Evolutionary conservation across 53 echinoderm and acorn worm species (phyloP), one percentile per base, ranked within the genome.

Genomic region (Hippasteria phrygiana): DNA sequence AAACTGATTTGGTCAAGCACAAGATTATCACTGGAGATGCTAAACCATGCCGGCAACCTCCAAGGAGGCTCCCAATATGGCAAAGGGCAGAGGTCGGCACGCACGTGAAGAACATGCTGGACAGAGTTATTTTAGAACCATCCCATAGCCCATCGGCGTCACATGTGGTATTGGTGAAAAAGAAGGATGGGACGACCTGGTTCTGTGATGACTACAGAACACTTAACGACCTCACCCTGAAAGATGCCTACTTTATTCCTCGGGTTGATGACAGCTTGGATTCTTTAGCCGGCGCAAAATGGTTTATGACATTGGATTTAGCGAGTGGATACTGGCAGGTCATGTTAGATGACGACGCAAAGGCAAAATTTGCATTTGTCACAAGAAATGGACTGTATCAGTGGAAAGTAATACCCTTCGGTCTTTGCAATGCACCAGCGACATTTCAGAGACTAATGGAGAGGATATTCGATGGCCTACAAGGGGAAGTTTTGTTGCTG

Each of bases 1-100:
- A 50, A 17, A 91, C 91, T 0, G 65, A 70, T 42, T 26, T 55
- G 3, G 80, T 91, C 12, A 46, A 69, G 33, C 91, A 91, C 42
- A 26, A 31, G 27, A 87, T 91, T 35, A 51, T 79, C 51, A 87
- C 80, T 18, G 73, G 87, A 17, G 69, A 70, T 16, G 5, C 35
- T 4, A 16, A 35, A 38, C 62, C 82, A 27, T 69, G 43, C 17
- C 36, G 41, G 46, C 85, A 84, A 70, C n/a, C 26, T 18, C 24
- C 71, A 27, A 84, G 85, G 34, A 24, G 85, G 31, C 40, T 28
- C 11, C 64, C 85, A 22, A 28, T 22, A 22, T 20, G 16, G 12
- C 38, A 66, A 11, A 65, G 85, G 62, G 43, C 17, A 1, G 54
- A 87, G n/a, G 35, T 53, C 2, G n/a, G 73, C 7, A 34, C 34